Percentiles rank a stretch among this genome's conserved stretches.
These are phyloP conservation scores for Steinernema carpocapsae DNA, from an alignment of 2,888 invertebrate genomes.

Conservation along the genomic window DNA sequence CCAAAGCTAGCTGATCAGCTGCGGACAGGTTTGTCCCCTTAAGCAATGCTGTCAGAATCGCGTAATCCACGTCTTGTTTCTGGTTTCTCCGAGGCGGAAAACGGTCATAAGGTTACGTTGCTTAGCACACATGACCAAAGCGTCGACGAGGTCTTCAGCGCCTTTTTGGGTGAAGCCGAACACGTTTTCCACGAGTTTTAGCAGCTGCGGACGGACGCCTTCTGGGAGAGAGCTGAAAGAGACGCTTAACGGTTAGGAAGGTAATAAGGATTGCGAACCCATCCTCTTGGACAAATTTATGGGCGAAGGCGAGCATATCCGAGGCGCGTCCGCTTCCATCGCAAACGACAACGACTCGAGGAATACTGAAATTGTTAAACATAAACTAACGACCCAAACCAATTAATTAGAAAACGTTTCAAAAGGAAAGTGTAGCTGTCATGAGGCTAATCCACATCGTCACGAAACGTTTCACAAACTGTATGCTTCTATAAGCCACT, in stretches of 20 bases:
- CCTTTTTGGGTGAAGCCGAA: slow-evolving; percentile 87
- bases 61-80: slow-evolving; percentile 93
- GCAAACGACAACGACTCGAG: slow-evolving; percentile 80
- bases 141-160: slow-evolving; percentile 88
- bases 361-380: slow-evolving; percentile 72
- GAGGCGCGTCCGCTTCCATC: slow-evolving; percentile 88
- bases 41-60: slow-evolving; percentile 90
- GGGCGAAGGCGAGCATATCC: slow-evolving; percentile 89
- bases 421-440: no score
- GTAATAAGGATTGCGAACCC: slow-evolving; percentile 42
- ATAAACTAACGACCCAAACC: no score
- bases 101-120: slow-evolving; percentile 92
- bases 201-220: slow-evolving; percentile 87
- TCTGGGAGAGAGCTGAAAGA: slow-evolving; percentile 76
- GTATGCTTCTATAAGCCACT: no score
- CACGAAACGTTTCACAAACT: no score
- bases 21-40: slow-evolving; percentile 76
- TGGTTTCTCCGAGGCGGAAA: slow-evolving; percentile 87
- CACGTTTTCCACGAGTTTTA: slow-evolving; percentile 87
- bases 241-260: neutral
- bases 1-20: slow-evolving; percentile 84
- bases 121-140: slow-evolving; percentile 88
- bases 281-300: slow-evolving; percentile 76
- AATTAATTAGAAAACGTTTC: no score
- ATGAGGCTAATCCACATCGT: no score